Percentiles rank a stretch among this genome's conserved stretches.
phyloP scores from a whole-genome alignment of 2,888 invertebrate species.

The Leucophora obtusa region DNA sequence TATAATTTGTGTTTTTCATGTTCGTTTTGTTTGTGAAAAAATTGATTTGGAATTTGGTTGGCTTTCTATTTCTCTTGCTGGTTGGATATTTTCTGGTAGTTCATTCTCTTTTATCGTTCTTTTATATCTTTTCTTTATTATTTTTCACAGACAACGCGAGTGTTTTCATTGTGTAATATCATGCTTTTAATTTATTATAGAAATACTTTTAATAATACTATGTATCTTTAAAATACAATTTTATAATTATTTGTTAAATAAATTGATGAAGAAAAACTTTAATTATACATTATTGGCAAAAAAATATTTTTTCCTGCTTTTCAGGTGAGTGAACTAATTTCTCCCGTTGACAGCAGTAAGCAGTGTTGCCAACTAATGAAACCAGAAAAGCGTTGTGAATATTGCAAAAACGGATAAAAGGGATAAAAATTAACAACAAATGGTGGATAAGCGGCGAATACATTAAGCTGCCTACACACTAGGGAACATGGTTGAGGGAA shows the following conservation, averaged over 20 bases:
- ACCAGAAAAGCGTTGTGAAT: too few species aligned
- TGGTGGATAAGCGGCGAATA: too few species aligned
- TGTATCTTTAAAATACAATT: background rate
- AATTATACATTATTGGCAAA: constrained; percentile 40
- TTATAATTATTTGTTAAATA: constrained; percentile 21
- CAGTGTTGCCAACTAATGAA: too few species aligned
- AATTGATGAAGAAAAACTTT: constrained; percentile 24
- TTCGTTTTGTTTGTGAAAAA: constrained; percentile 26
- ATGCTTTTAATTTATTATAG: constrained; percentile 15
- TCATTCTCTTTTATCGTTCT: constrained; percentile 44
- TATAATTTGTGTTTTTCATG: constrained; percentile 23
- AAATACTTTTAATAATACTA: constrained; percentile 43
- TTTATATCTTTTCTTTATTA: constrained; percentile 13
- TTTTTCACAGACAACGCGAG: constrained; percentile 60
- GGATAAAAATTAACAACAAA: too few species aligned
- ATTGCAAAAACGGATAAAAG: too few species aligned
- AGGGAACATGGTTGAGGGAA: too few species aligned
- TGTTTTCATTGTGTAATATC: constrained; percentile 60
- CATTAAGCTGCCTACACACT: too few species aligned
- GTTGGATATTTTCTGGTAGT: constrained; percentile 36
- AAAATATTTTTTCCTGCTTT: constrained; percentile 39
- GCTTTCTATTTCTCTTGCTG: constrained; percentile 41
- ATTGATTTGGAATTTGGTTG: constrained; percentile 22
- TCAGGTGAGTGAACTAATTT: constrained; percentile 62
- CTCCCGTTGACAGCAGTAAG: too few species aligned